phyloP scores from a whole-genome alignment of 2,797 vertebrate genomes.

The Scyliorhinus canicula region DNA sequence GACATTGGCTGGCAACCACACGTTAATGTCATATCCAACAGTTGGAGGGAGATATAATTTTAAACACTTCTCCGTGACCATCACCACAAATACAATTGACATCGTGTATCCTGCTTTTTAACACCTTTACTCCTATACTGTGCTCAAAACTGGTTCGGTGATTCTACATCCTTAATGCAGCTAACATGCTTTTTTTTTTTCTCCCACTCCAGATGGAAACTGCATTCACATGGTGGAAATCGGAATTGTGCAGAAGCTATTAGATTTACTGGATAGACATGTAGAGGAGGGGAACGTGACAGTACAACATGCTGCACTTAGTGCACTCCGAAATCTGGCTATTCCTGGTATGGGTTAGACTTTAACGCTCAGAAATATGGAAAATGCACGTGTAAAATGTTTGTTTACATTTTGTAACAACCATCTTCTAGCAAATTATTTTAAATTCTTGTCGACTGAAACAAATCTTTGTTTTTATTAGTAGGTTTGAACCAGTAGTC shows the following conservation, averaged over 20 bases:
- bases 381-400: background rate
- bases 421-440: background rate
- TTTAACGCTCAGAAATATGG: background rate
- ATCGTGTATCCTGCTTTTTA: background rate
- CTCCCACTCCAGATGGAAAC: constrained; percentile 73
- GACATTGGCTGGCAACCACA: background rate
- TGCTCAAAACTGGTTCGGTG: constrained; percentile 3
- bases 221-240: constrained; percentile 98
- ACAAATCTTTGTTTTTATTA: background rate
- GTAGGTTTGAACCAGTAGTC: background rate
- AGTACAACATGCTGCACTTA: constrained; percentile 90
- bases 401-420: background rate
- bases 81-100: background rate
- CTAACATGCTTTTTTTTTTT: constrained; percentile 37
- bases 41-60: background rate
- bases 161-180: background rate
- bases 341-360: constrained; percentile 78
- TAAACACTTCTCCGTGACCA: background rate
- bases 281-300: constrained; percentile 94
- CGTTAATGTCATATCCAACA: background rate
- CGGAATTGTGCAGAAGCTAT: constrained; percentile 88
- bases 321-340: constrained; percentile 88
- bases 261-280: constrained; percentile 85
- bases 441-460: background rate
- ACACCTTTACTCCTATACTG: background rate